Percentiles rank a stretch among this genome's conserved stretches.
Conservation (phyloP, 2,888 invertebrate genomes). For the Actias luna region DNA sequence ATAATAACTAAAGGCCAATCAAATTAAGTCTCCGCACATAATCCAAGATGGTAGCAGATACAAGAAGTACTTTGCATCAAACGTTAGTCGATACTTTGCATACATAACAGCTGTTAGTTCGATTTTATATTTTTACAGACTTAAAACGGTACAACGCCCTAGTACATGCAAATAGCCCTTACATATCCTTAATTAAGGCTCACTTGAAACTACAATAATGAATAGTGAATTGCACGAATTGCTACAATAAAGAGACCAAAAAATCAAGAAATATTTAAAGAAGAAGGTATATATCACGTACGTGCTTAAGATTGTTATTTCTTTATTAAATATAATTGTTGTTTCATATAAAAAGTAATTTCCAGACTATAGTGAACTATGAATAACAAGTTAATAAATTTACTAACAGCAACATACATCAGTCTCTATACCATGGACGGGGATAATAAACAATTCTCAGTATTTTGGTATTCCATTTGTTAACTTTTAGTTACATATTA, state of each 20-base stretch:
- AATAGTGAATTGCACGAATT: too few species aligned
- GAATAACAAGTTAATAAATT: neutral
- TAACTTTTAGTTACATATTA: neutral
- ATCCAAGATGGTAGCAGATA: slow-evolving; percentile 11
- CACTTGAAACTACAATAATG: neutral
- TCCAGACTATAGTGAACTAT: neutral
- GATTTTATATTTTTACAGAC: slow-evolving; percentile 16
- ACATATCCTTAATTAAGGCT: neutral
- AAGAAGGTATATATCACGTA: neutral
- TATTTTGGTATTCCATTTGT: neutral
- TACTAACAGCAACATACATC: neutral
- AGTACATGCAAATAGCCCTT: neutral
- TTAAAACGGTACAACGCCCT: slow-evolving; percentile 7
- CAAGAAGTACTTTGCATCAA: slow-evolving; percentile 16
- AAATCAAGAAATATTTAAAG: neutral
- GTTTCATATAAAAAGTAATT: neutral
- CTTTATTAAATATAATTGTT: neutral
- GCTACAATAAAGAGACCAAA: neutral
- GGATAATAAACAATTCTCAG: neutral
- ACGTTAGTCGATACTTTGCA: slow-evolving; percentile 13
- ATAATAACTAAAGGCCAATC: neutral
- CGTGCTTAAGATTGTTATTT: neutral
- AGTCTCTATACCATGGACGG: neutral
- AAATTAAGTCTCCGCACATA: slow-evolving; percentile 15
- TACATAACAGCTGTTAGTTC: slow-evolving; percentile 15